Evolutionary conservation across 2,113 vertebrate genomes (phyloP).

Genomic region (Pedetes capensis): DNA sequence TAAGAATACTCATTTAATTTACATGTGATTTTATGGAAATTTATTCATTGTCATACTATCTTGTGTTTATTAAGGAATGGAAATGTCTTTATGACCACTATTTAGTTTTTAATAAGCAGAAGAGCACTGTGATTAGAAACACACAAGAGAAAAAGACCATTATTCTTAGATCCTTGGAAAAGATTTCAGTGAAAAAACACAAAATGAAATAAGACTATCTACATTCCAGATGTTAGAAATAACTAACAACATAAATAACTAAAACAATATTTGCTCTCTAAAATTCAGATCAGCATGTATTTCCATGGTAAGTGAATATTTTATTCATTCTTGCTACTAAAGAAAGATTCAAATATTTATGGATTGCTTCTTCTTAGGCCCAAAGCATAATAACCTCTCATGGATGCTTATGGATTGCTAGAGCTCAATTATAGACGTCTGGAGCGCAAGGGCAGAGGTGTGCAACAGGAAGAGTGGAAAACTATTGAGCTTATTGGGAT

Average conservation of each 20-base stretch:
- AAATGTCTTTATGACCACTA: not conserved
- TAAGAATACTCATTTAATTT: not conserved
- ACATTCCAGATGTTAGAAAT: not conserved
- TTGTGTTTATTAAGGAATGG: not conserved
- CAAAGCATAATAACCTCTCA: not conserved
- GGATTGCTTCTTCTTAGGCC: not conserved
- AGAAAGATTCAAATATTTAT: not conserved
- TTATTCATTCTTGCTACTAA: not conserved
- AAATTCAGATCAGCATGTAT: not conserved
- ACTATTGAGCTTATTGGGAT: not conserved
- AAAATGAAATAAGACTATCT: slow-evolving; percentile 15
- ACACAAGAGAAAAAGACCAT: not conserved
- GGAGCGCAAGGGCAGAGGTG: not conserved
- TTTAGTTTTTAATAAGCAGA: not conserved
- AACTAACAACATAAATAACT: too few relatives aligned
- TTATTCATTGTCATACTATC: not conserved
- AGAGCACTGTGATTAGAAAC: not conserved
- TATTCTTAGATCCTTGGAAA: not conserved
- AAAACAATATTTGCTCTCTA: not conserved
- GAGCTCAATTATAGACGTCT: not conserved
- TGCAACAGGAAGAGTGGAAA: not conserved
- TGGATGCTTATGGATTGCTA: not conserved
- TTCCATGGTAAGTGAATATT: not conserved
- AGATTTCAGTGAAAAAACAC: not conserved
- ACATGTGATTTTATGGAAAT: not conserved